phyloP scores from a whole-genome alignment of 2,113 vertebrate genomes.

The Eolophus roseicapilla region DNA sequence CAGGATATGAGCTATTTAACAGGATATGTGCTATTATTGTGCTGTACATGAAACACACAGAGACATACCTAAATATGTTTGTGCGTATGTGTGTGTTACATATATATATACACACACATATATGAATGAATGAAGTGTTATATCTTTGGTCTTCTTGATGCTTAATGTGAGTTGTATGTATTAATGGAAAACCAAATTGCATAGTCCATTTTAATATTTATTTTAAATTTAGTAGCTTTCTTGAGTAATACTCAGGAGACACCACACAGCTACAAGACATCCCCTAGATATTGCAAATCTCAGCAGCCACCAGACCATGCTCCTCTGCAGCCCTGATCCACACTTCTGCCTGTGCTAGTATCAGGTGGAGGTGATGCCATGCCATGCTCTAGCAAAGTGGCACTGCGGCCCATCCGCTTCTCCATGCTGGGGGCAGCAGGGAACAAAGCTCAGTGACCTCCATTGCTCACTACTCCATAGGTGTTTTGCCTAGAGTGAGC shows the following conservation, averaged over 20 bases:
- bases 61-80: background rate
- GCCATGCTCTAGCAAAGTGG: fast-evolving
- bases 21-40: background rate
- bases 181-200: background rate
- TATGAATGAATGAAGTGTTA: background rate
- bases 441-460: background rate
- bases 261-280: background rate
- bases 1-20: background rate
- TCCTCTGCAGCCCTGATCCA: background rate
- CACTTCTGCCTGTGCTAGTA: background rate
- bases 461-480: background rate
- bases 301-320: background rate
- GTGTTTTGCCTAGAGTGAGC: background rate
- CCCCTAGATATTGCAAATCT: background rate
- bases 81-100: background rate
- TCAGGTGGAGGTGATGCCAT: background rate
- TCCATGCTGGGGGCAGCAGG: fast-evolving
- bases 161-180: background rate
- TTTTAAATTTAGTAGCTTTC: background rate
- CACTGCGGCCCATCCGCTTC: fast-evolving
- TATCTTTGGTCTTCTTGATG: background rate
- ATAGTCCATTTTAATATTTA: background rate
- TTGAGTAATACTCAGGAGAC: background rate
- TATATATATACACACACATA: background rate
- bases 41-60: background rate